Conservation (phyloP, 2,797 vertebrate species). For the Poeciliopsis presidionis region DNA sequence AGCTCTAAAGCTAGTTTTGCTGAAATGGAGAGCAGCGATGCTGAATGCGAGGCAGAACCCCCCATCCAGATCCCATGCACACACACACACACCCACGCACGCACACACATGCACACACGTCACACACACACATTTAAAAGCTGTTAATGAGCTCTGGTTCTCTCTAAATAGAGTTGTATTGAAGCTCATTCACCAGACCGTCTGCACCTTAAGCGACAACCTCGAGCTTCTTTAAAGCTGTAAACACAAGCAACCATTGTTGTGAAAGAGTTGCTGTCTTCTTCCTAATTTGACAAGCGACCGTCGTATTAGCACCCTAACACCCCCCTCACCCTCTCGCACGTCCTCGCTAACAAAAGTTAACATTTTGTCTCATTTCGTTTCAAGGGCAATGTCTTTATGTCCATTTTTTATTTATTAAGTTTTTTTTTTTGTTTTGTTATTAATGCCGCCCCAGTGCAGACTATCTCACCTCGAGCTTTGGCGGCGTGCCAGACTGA, state of each 20-base stretch:
- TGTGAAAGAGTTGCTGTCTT: conserved; percentile 44
- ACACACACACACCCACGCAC: conserved; percentile 47
- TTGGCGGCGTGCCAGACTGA: conserved; percentile 60
- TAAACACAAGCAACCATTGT: conserved; percentile 62
- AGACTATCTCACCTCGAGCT: neutral
- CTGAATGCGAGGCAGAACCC: conserved; percentile 62
- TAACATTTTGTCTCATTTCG: conserved; percentile 57
- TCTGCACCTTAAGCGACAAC: conserved; percentile 46
- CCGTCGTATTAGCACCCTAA: conserved; percentile 5
- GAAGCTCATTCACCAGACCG: conserved; percentile 36
- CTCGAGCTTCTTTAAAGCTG: conserved; percentile 56
- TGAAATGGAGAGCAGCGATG: conserved; percentile 60
- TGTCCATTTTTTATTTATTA: conserved; percentile 34
- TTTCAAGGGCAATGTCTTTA: conserved; percentile 69
- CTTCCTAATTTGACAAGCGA: conserved; percentile 49
- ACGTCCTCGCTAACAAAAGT: conserved; percentile 33
- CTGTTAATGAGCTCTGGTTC: conserved; percentile 64
- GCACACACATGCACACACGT: neutral
- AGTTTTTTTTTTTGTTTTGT: neutral
- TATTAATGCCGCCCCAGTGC: conserved; percentile 29
- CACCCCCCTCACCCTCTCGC: neutral
- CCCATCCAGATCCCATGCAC: conserved; percentile 14
- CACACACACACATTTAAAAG: conserved; percentile 25
- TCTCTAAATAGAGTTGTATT: conserved; percentile 59
- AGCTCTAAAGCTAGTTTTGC: conserved; percentile 76